These are phyloP conservation scores for Synanthedon vespiformis DNA, from an alignment of 2,888 invertebrate genomes.

Conservation along the genomic window DNA sequence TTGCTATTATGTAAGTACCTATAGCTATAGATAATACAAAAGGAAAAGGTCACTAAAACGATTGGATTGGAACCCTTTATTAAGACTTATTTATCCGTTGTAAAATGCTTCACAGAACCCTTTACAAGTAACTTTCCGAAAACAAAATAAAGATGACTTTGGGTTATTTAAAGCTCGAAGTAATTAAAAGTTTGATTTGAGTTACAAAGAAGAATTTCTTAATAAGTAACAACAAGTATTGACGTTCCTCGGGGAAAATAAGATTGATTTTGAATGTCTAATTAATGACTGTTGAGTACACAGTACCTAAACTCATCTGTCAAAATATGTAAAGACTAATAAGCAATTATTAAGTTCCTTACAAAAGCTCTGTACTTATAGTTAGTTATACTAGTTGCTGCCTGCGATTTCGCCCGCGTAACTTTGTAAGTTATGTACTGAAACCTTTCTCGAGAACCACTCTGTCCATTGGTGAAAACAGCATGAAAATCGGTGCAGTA, in stretches of 20 bases:
- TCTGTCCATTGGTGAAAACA: too few relatives aligned
- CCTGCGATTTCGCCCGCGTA: too few relatives aligned
- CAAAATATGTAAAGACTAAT: too few relatives aligned
- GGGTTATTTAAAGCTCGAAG: constrained; percentile 12
- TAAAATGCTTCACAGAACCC: neutral
- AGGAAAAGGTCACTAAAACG: neutral
- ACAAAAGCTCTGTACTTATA: too few relatives aligned
- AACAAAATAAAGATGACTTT: constrained; percentile 13
- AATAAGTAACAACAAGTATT: constrained; percentile 18
- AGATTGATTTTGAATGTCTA: constrained; percentile 14
- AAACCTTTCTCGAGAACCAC: too few relatives aligned
- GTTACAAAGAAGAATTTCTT: constrained; percentile 20
- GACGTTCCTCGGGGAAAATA: constrained; percentile 10
- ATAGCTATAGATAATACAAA: neutral
- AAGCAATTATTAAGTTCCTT: too few relatives aligned
- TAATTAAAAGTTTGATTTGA: constrained; percentile 17
- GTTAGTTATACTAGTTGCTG: too few relatives aligned
- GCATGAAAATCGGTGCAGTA: too few relatives aligned
- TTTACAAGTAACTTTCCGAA: constrained; percentile 8
- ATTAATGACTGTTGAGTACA: too few relatives aligned
- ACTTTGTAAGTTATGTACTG: too few relatives aligned
- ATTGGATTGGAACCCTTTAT: neutral
- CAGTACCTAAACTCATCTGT: too few relatives aligned
- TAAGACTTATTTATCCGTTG: neutral
- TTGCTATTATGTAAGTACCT: neutral